Percentiles rank a stretch among this genome's conserved stretches.
Evolutionary conservation across 2,888 invertebrate genomes (phyloP).

Genomic region (Andrena haemorrhoa): DNA sequence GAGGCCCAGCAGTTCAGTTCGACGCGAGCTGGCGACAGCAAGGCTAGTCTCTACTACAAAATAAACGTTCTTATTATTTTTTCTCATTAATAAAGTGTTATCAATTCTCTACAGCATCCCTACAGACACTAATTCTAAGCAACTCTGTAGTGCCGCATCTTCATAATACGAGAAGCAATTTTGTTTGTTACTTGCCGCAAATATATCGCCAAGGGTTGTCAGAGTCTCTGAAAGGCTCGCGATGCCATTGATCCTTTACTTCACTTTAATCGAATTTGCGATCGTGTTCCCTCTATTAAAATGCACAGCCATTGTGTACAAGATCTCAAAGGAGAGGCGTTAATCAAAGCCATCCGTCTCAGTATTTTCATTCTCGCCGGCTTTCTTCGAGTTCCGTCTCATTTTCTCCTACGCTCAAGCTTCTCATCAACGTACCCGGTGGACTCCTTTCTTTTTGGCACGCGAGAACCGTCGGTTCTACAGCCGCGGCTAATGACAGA

Average conservation of each 20-base stretch:
- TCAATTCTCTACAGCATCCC: no score
- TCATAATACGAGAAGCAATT: not conserved
- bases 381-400: constrained; percentile 10
- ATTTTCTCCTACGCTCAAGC: not conserved
- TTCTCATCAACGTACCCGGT: not conserved
- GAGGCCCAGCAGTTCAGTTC: no score
- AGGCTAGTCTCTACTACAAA: no score
- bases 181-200: not conserved
- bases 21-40: no score
- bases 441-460: constrained; percentile 6
- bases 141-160: no score
- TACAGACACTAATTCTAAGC: no score
- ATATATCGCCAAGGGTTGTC: no score
- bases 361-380: not conserved
- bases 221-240: not conserved
- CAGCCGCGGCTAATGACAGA: constrained; percentile 44
- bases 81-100: no score
- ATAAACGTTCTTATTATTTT: no score
- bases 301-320: not conserved
- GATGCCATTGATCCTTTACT: no score
- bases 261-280: not conserved
- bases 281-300: not conserved
- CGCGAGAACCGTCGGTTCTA: constrained; percentile 35
- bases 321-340: not conserved
- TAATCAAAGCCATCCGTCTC: constrained; percentile 10